Conservation (phyloP, 2,113 vertebrate genomes). For the Anoplopoma fimbria region DNA sequence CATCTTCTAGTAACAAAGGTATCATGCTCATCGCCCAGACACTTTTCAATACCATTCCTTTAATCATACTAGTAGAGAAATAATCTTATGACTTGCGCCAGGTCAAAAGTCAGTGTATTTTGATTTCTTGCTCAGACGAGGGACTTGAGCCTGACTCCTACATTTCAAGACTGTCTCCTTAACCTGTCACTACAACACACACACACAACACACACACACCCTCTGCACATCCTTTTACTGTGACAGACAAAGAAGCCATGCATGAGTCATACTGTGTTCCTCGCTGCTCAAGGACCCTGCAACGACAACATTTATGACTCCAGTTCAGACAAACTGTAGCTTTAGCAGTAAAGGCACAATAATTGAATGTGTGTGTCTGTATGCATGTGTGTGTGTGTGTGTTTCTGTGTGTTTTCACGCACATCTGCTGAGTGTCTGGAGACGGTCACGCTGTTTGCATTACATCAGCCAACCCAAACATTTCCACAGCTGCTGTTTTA, state of each 20-base stretch:
- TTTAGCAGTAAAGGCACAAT: background rate
- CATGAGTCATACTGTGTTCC: constrained; percentile 33
- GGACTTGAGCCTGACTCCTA: background rate
- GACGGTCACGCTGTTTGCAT: constrained; percentile 51
- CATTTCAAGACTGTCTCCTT: background rate
- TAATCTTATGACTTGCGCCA: background rate
- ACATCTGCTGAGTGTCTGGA: constrained; percentile 56
- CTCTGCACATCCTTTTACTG: background rate
- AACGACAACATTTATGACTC: constrained; percentile 28
- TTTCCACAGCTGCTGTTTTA: constrained; percentile 61
- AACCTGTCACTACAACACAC: background rate
- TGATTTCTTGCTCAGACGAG: background rate
- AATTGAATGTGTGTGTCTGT: background rate
- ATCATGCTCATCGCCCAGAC: too few relatives aligned
- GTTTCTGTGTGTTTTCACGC: constrained; percentile 11
- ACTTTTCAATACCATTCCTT: background rate
- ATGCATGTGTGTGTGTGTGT: constrained; percentile 11
- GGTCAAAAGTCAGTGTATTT: background rate
- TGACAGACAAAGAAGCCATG: constrained; percentile 11
- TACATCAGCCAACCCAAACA: constrained; percentile 53
- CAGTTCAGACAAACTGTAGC: constrained; percentile 20
- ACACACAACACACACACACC: background rate
- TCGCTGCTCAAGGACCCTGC: constrained; percentile 46
- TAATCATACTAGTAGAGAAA: background rate
- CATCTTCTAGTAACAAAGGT: too few relatives aligned